Percentiles rank a stretch among this genome's conserved stretches.
Conservation (phyloP, 37 sponge, comb jelly and placozoan genomes). For the Spongilla lacustris region DNA sequence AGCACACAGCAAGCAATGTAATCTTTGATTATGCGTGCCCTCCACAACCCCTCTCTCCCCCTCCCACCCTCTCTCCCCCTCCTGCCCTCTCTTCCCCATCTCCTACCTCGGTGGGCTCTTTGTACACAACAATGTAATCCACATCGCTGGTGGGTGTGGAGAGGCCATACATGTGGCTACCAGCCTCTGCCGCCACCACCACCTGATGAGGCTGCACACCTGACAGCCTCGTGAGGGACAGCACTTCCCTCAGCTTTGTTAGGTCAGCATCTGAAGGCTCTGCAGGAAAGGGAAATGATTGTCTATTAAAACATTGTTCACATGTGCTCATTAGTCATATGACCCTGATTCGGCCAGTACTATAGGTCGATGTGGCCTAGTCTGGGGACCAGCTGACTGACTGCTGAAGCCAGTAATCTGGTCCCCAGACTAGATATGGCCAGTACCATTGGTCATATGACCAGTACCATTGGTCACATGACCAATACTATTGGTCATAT, state of each 20-base stretch:
- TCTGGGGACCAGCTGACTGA: background rate
- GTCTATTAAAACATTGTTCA: background rate
- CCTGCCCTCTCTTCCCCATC: background rate
- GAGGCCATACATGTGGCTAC: conserved; percentile 68
- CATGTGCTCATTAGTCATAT: too few species aligned
- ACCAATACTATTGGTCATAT: too few species aligned
- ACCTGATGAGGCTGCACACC: conserved; percentile 28
- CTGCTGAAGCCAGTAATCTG: too few species aligned
- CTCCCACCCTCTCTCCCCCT: background rate
- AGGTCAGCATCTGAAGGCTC: conserved; percentile 11
- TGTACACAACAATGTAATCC: conserved; percentile 75
- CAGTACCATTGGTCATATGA: background rate
- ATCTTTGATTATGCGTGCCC: too few species aligned
- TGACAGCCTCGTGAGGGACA: background rate
- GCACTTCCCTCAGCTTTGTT: conserved; percentile 12
- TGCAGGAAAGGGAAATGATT: background rate
- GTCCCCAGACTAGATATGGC: too few species aligned
- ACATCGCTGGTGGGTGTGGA: conserved; percentile 72
- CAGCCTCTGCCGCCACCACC: conserved; percentile 55
- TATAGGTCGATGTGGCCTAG: too few species aligned
- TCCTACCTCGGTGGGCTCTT: conserved; percentile 31
- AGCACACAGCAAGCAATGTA: too few species aligned
- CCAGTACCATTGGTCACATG: background rate
- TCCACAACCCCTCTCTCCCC: background rate
- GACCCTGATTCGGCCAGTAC: too few species aligned